Evolutionary conservation across 1,140 invertebrate genomes (phyloP), one percentile per base, ranked within the genome.

Genomic region (Thereuonema tuberculata): DNA sequence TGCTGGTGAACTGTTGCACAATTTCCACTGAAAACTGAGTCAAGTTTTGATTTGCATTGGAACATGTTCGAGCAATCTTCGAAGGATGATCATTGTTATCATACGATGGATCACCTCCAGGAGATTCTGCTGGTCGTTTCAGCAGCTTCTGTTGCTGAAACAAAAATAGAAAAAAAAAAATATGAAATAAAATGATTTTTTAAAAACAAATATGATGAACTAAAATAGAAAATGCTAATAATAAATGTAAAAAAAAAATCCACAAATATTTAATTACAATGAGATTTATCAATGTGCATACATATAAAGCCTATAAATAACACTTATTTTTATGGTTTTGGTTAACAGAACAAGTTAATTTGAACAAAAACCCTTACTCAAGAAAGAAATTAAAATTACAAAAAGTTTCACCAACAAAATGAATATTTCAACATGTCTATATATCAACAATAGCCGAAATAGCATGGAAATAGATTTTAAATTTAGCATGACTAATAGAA

Each of bases 11-110:
- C 69, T 93, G 87, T 67, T 93, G 89, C 17, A 76, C 88, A 58
- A 93, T 93, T 74, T 93, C 87, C 20, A 93, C 88, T 0, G 87
- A 88, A 72, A 92, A 88, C 69, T 88, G 88, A 47, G 84, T 86
- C 58, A 86, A 77, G 48, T 56, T 50, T 29, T 63, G 58, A 56
- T 58, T 27, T 28, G n/a, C 26, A 29, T 64, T 71, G 69, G 64
- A 72, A 25, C 53, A 55, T 3, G 53, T 55, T 5, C 53, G 24
- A 17, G 53, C 24, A 5, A 55, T 9, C 21, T 55, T 55, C 14
- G 53, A 55, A 9, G 53, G 53, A 21, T 55, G 53, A 14, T 55
- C 53, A 26, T 3, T 9, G 3, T 55, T 25, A 14, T 55, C 24
- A 55, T 9, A 26, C 5, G 24, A 14, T 5, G 48, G 21, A 21